These are phyloP conservation scores for Pristionchus mayeri DNA, from an alignment of 2,888 invertebrate genomes.

Conservation along the genomic window DNA sequence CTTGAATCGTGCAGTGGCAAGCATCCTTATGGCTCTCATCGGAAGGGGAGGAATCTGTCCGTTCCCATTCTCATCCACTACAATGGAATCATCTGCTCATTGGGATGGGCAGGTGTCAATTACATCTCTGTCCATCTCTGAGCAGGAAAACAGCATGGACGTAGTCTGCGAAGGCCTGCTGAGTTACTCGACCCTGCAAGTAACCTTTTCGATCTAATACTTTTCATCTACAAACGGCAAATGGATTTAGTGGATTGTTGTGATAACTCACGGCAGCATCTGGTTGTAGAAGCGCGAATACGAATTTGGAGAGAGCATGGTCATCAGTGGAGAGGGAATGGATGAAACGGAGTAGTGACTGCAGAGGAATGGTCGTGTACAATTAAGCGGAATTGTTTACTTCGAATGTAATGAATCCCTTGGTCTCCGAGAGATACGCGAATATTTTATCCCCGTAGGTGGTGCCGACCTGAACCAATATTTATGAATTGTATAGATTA, in stretches of 20 bases:
- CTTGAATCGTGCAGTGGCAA: constrained; percentile 41
- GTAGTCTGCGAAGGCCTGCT: constrained; percentile 38
- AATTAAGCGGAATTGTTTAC: neutral
- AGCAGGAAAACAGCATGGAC: constrained; percentile 45
- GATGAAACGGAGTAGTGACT: constrained; percentile 45
- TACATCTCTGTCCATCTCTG: constrained; percentile 33
- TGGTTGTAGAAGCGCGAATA: constrained; percentile 40
- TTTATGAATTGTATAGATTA: too few species aligned
- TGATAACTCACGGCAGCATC: constrained; percentile 13
- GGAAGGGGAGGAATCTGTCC: neutral
- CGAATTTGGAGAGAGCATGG: constrained; percentile 3
- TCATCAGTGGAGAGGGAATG: constrained; percentile 40
- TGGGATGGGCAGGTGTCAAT: neutral
- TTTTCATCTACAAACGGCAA: neutral
- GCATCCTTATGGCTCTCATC: neutral
- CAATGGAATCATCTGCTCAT: neutral
- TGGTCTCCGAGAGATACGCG: neutral
- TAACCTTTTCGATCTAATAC: too few species aligned
- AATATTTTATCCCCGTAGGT: constrained; percentile 29
- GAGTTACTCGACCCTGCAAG: constrained; percentile 31
- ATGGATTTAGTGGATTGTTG: neutral
- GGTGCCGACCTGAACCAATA: neutral
- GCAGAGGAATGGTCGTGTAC: neutral
- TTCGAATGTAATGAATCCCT: constrained; percentile 39
- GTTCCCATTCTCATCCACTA: constrained; percentile 40